Evolutionary conservation across 2,888 invertebrate species (phyloP).

Genomic region (Philereme vetulata): DNA sequence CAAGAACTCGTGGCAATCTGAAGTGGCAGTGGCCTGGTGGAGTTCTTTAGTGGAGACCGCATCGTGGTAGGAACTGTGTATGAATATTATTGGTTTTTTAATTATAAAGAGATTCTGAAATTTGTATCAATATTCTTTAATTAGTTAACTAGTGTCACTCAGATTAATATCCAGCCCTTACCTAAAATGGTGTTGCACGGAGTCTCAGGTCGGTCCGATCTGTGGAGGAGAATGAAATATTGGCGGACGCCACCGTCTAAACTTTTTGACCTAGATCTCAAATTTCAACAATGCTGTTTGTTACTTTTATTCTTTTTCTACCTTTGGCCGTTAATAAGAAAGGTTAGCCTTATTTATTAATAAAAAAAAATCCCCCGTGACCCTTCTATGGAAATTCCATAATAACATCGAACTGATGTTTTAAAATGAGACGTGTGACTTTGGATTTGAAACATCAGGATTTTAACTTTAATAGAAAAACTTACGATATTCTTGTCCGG

Average conservation of each 20-base stretch:
- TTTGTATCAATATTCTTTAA: background rate
- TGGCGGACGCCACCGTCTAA: conserved; percentile 82
- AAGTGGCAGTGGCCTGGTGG: too few relatives aligned
- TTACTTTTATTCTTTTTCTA: background rate
- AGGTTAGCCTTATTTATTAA: background rate
- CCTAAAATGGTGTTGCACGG: conserved; percentile 62
- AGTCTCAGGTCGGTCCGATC: conserved; percentile 68
- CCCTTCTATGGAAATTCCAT: background rate
- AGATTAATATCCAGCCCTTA: conserved; percentile 56
- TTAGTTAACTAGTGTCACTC: conserved; percentile 7
- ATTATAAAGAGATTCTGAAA: background rate
- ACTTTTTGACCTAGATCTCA: conserved; percentile 46
- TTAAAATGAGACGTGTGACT: conserved; percentile 14
- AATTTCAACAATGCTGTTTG: background rate
- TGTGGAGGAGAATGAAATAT: conserved; percentile 82
- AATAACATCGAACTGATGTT: background rate
- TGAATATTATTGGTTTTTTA: too few relatives aligned
- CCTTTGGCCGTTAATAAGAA: background rate
- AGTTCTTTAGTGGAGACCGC: too few relatives aligned
- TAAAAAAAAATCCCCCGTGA: background rate
- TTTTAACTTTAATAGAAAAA: conserved; percentile 1
- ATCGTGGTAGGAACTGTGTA: too few relatives aligned
- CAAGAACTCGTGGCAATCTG: too few relatives aligned
- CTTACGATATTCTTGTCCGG: conserved; percentile 96
- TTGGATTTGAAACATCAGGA: conserved; percentile 1